Conservation (phyloP, 1,140 invertebrate genomes). For the Penaeus indicus region DNA sequence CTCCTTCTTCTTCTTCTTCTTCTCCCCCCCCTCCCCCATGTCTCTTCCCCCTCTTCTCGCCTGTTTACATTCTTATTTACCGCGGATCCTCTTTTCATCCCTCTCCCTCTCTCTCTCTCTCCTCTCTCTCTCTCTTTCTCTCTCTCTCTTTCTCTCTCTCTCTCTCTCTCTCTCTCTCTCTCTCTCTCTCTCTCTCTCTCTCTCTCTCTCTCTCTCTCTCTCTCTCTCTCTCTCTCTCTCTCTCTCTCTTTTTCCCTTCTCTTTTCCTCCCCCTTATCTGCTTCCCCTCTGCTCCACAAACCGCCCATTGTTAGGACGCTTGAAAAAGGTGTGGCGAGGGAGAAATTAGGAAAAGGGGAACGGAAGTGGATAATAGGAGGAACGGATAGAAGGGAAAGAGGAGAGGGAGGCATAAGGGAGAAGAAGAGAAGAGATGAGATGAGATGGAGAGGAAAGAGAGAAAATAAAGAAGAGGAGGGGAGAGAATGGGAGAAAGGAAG, state of each 20-base stretch:
- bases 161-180: too few relatives aligned
- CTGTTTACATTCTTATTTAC: too few relatives aligned
- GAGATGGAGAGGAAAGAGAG: background rate
- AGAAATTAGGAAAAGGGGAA: background rate
- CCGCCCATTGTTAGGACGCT: background rate
- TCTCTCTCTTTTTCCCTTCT: background rate
- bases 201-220: slow-evolving; percentile 23
- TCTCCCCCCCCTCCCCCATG: too few relatives aligned
- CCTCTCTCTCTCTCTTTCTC: too few relatives aligned
- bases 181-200: background rate
- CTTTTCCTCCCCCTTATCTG: background rate
- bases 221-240: background rate
- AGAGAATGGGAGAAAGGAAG: background rate
- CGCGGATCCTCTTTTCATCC: too few relatives aligned
- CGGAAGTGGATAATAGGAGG: background rate
- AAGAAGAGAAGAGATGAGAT: background rate
- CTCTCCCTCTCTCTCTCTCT: too few relatives aligned
- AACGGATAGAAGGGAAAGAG: background rate
- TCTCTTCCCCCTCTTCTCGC: too few relatives aligned
- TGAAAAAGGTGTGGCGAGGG: background rate
- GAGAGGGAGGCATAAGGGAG: background rate
- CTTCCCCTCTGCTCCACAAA: background rate
- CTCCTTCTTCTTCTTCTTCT: too few relatives aligned
- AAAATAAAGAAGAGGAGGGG: background rate
- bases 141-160: too few relatives aligned